A percentile compares a stretch with the other conserved stretches of the same genome.
phyloP scores from a whole-genome alignment of 2,797 vertebrate species.

The Erpetoichthys calabaricus region DNA sequence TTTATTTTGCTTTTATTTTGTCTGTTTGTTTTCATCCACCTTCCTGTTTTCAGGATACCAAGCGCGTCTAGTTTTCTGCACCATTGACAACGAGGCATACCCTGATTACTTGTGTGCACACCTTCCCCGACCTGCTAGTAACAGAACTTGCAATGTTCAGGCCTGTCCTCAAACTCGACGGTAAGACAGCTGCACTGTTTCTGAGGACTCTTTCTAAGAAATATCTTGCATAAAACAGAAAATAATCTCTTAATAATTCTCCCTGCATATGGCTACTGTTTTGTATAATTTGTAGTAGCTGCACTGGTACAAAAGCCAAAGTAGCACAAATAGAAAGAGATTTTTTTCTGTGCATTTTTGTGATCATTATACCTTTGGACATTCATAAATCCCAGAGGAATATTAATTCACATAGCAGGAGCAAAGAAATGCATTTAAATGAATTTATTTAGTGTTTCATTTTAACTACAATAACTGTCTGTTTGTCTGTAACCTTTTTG shows the following conservation, averaged over 20 bases:
- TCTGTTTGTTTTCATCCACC: slow-evolving; percentile 10
- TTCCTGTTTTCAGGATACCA: slow-evolving; percentile 63
- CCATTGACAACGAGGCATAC: slow-evolving; percentile 72
- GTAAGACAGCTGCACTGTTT: slow-evolving; percentile 34
- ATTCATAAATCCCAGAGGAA: no score
- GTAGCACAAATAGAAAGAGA: no score
- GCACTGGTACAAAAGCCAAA: no score
- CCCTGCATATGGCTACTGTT: no score
- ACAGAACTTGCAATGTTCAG: slow-evolving; percentile 70
- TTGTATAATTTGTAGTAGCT: no score
- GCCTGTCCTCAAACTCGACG: slow-evolving; percentile 67
- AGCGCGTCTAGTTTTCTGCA: slow-evolving; percentile 75
- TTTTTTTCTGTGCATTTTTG: no score
- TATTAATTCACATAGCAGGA: no score
- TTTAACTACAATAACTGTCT: no score
- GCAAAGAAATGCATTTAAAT: no score
- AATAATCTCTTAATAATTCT: background rate
- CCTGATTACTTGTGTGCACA: slow-evolving; percentile 69
- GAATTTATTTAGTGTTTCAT: no score
- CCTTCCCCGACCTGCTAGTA: slow-evolving; percentile 55
- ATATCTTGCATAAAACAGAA: background rate
- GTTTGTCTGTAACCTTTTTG: no score
- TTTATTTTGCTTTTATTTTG: background rate
- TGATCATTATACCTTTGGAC: no score
- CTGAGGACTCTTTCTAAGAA: background rate